These are phyloP conservation scores for Platycnemis pennipes DNA, from an alignment of 2,888 invertebrate genomes.

Conservation along the genomic window DNA sequence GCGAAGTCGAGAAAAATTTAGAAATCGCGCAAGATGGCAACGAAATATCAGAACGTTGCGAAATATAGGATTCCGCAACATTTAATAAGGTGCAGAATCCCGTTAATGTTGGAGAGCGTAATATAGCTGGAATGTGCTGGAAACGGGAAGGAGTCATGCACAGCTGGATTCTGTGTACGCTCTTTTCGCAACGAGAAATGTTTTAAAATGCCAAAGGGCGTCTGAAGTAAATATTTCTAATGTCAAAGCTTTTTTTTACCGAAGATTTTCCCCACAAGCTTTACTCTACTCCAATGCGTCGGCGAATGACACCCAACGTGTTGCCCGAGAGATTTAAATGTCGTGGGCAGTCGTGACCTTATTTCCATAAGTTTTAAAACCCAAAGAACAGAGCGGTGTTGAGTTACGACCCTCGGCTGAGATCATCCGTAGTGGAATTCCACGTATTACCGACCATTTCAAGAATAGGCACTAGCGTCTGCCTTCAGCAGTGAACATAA, in stretches of 20 bases:
- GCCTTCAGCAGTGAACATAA: neutral
- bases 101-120: neutral
- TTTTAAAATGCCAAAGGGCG: neutral
- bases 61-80: neutral
- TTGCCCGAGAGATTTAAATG: neutral
- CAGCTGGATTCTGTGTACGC: neutral
- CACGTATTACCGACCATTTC: neutral
- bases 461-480: neutral
- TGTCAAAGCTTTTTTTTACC: too few species aligned
- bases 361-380: slow-evolving; percentile 5
- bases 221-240: neutral
- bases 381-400: neutral
- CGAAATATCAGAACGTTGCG: neutral
- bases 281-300: neutral
- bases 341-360: neutral
- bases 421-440: neutral
- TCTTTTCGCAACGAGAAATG: too few species aligned
- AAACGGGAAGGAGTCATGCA: neutral
- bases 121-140: neutral
- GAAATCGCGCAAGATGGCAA: neutral
- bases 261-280: too few species aligned
- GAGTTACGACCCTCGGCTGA: neutral
- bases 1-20: slow-evolving; percentile 29
- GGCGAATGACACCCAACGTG: neutral
- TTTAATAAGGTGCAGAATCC: neutral